Percentiles rank a stretch among this genome's conserved stretches.
phyloP scores from a whole-genome alignment of 2,113 vertebrate species.

The Crotalus tigris region DNA sequence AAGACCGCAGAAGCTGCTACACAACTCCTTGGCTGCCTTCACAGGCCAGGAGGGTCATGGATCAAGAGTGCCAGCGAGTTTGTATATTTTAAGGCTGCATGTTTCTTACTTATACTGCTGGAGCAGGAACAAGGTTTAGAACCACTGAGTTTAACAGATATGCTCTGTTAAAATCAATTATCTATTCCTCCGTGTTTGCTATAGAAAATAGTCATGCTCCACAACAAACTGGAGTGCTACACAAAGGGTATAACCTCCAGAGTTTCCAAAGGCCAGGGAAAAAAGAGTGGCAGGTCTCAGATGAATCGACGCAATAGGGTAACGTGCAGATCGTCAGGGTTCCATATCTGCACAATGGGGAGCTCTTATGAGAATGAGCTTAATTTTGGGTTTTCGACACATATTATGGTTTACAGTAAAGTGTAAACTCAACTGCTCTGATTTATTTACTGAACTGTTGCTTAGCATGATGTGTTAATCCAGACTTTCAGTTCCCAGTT shows the following conservation, averaged over 20 bases:
- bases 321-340: background rate
- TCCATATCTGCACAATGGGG: background rate
- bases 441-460: background rate
- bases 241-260: background rate
- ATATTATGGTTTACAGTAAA: background rate
- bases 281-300: too few species aligned
- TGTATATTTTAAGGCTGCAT: background rate
- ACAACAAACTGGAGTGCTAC: background rate
- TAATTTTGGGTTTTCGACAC: background rate
- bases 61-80: background rate
- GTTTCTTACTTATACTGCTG: background rate
- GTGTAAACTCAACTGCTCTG: background rate
- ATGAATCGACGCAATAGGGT: background rate
- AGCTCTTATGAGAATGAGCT: background rate
- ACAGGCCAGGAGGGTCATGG: background rate
- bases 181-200: background rate
- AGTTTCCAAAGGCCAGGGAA: background rate
- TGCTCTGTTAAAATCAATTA: background rate
- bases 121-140: too few species aligned
- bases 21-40: background rate
- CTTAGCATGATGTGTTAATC: background rate
- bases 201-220: background rate
- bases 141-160: background rate
- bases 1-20: background rate
- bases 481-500: background rate